phyloP scores from a whole-genome alignment of 2,113 vertebrate species.

The Mohoua ochrocephala region DNA sequence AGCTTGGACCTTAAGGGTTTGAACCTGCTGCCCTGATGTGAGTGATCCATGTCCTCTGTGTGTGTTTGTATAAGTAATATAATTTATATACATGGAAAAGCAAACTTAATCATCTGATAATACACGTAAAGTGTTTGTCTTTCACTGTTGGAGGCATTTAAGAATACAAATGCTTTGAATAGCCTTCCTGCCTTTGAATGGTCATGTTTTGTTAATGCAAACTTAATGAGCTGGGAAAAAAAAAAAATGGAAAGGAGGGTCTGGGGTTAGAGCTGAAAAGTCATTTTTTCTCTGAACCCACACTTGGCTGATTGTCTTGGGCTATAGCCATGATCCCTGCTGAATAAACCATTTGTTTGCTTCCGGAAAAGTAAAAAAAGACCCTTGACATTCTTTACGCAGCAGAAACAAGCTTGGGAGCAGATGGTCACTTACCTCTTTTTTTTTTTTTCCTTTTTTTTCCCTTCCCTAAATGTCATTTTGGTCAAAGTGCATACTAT shows the following conservation, averaged over 20 bases:
- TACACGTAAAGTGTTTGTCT: slow-evolving; percentile 51
- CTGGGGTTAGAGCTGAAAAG: slow-evolving; percentile 52
- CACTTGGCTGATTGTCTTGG: slow-evolving; percentile 54
- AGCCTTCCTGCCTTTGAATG: slow-evolving; percentile 60
- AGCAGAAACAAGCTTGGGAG: slow-evolving; percentile 24
- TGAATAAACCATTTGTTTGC: slow-evolving; percentile 56
- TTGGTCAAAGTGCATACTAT: slow-evolving; percentile 53
- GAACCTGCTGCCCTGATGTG: slow-evolving; percentile 10
- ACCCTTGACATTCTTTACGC: slow-evolving; percentile 46
- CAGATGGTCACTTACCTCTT: slow-evolving; percentile 45
- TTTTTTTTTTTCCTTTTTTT: not conserved
- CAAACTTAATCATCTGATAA: slow-evolving; percentile 58
- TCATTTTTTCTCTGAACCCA: slow-evolving; percentile 46
- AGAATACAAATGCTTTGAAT: slow-evolving; percentile 53
- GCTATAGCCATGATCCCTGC: slow-evolving; percentile 19
- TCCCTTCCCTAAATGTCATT: slow-evolving; percentile 15
- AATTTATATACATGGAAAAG: slow-evolving; percentile 58
- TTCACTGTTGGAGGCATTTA: slow-evolving; percentile 47
- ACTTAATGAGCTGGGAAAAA: slow-evolving; percentile 48
- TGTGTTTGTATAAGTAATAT: slow-evolving; percentile 37
- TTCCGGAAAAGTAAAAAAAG: slow-evolving; percentile 54
- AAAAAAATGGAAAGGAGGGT: slow-evolving; percentile 38
- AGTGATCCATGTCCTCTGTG: not conserved
- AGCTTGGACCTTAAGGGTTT: not conserved
- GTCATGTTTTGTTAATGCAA: slow-evolving; percentile 54